Evolutionary conservation across 1,140 invertebrate species (phyloP), one percentile per base, ranked within the genome.

Genomic region (Aphelenchoides avenae): DNA sequence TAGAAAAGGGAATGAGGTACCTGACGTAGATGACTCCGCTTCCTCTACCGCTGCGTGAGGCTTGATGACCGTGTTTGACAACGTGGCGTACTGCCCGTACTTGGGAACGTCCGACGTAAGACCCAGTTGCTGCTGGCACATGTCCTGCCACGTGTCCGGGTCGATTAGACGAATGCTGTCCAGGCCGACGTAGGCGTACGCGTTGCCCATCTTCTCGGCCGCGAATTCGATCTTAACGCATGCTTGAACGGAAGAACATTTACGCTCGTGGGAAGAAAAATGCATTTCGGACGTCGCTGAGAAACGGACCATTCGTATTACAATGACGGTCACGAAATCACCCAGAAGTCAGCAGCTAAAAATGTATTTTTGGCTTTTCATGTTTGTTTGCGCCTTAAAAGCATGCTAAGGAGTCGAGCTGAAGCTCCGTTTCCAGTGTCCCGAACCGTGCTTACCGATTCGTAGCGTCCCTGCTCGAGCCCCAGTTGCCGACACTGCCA

Each of bases 391-490:
- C 20, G 6, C 18, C 15, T 15, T 37, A 37, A 9, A 29, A 20
- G 27, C 22, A 15, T 34, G 15, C 20, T 34, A 34, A 24, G 30
- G 27, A 11, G 15, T 59, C 9, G n/a, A 30, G 4, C 2, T 27
- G 9, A 5, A 64, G 15, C 2, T 29, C 11, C 40, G n/a, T n/a
- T n/a, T n/a, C n/a, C n/a, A n/a, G n/a, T n/a, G n/a, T n/a, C n/a
- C n/a, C n/a, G n/a, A n/a, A n/a, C n/a, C n/a, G n/a, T n/a, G n/a
- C 60, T 27, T 63, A 69, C 63, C 11, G 29, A 56, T 47, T 64
- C 43, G 61, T 67, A 67, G 5, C 29, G 24, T 9, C 66, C 64
- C 5, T 51, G 31, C 18, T 44, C 36, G 7, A 71, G 31, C 9
- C 52, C 33, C 18, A 69, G 44, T 44, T 61, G 52, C 13, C 31